Evolutionary conservation across 2,797 vertebrate species (phyloP).

Genomic region (Anomalospiza imberbis): DNA sequence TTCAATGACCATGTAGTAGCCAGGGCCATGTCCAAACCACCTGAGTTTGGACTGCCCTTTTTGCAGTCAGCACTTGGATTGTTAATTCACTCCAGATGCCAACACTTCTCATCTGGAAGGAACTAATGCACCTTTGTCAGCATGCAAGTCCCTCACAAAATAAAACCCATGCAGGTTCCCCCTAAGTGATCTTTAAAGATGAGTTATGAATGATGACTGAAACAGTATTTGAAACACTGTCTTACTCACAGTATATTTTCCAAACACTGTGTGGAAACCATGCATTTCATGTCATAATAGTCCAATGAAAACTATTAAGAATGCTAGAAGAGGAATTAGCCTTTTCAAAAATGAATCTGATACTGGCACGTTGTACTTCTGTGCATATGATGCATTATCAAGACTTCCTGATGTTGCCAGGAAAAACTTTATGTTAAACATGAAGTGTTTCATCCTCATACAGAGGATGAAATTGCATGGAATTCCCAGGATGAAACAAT

Average conservation of each 20-base stretch:
- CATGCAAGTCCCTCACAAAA: neutral
- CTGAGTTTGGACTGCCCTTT: conserved; percentile 4
- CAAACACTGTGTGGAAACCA: neutral
- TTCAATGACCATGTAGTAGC: neutral
- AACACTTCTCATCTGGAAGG: neutral
- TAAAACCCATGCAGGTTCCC: neutral
- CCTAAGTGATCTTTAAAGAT: neutral
- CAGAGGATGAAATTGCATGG: neutral
- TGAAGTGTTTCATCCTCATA: neutral
- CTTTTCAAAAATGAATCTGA: neutral
- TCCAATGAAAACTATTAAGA: neutral
- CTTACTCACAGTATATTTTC: neutral
- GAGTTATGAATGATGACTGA: neutral
- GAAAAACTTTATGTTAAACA: neutral
- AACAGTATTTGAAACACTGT: neutral
- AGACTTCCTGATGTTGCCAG: neutral
- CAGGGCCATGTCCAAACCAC: conserved; percentile 9
- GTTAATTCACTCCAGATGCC: conserved; percentile 22
- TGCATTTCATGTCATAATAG: neutral
- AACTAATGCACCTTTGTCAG: neutral
- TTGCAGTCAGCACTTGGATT: neutral
- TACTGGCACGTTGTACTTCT: neutral
- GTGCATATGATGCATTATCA: neutral
- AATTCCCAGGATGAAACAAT: neutral
- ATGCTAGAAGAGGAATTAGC: neutral